These are phyloP conservation scores for Pollenia labialis DNA, from an alignment of 2,888 invertebrate genomes.

Conservation along the genomic window DNA sequence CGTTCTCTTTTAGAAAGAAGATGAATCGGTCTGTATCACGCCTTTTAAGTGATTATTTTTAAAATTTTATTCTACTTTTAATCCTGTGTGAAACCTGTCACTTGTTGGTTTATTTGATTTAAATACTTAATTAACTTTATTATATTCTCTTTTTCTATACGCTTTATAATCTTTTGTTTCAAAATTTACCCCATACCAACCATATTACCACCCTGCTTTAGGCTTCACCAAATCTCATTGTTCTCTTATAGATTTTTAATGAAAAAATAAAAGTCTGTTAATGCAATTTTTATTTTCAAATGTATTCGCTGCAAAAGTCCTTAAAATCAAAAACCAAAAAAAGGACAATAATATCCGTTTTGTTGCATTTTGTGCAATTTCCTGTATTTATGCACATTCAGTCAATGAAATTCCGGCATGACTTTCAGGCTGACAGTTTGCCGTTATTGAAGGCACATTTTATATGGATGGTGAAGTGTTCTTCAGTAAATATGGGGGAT, in stretches of 20 bases:
- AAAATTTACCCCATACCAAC: background rate
- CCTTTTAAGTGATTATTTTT: too few relatives aligned
- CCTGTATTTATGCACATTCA: constrained; percentile 47
- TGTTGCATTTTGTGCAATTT: constrained; percentile 52
- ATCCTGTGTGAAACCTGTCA: constrained; percentile 53
- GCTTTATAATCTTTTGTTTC: constrained; percentile 20
- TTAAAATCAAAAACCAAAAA: constrained; percentile 38
- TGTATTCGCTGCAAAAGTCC: constrained; percentile 9
- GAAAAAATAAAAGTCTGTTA: constrained; percentile 66
- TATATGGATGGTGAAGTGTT: background rate
- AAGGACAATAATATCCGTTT: constrained; percentile 18
- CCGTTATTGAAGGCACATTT: background rate
- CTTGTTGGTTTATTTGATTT: constrained; percentile 47
- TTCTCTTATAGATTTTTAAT: constrained; percentile 56
- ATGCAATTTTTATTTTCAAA: constrained; percentile 57
- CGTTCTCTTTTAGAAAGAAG: too few relatives aligned
- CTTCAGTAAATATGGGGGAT: background rate
- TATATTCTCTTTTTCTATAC: background rate
- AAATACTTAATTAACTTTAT: constrained; percentile 64
- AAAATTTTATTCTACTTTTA: background rate
- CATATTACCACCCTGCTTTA: background rate
- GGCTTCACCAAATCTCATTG: constrained; percentile 12
- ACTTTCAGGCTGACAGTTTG: constrained; percentile 17
- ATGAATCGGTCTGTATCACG: too few relatives aligned
- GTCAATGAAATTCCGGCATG: constrained; percentile 43